Evolutionary conservation across 2,797 vertebrate genomes (phyloP).

Genomic region (Odontamblyopus rebecca): DNA sequence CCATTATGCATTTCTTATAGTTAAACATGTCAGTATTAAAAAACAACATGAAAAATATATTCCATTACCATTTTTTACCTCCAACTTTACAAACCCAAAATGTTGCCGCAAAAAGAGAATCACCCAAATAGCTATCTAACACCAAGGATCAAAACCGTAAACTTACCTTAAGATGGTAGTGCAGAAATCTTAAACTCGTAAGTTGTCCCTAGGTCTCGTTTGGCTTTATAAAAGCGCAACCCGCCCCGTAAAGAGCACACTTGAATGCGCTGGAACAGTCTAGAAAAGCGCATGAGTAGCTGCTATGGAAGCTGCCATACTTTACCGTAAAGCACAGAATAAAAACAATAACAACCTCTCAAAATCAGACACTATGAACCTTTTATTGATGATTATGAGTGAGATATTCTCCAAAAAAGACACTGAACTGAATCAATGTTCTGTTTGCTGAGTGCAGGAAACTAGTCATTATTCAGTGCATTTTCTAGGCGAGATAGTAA

Average conservation of each 20-base stretch:
- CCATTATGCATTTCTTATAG: too few species aligned
- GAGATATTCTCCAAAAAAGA: neutral
- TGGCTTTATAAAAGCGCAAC: neutral
- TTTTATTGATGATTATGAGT: neutral
- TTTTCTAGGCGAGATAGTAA: neutral
- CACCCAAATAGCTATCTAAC: neutral
- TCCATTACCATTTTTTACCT: too few species aligned
- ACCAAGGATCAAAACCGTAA: too few species aligned
- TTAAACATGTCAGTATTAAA: too few species aligned
- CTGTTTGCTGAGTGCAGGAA: neutral
- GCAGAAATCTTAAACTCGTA: neutral
- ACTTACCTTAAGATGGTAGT: conserved; percentile 28
- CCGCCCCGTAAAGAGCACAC: conserved; percentile 15
- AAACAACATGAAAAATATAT: too few species aligned
- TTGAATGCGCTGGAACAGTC: conserved; percentile 67
- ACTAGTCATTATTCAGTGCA: neutral
- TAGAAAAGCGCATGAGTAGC: conserved; percentile 45
- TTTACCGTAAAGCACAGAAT: conserved; percentile 51
- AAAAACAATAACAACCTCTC: too few species aligned
- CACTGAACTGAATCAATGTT: too few species aligned
- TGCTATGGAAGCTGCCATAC: conserved; percentile 48
- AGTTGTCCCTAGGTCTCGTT: neutral
- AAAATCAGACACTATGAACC: neutral
- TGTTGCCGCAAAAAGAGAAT: too few species aligned
- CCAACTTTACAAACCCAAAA: too few species aligned